phyloP scores from a whole-genome alignment of 2,797 vertebrate species.

The Lacerta agilis region DNA sequence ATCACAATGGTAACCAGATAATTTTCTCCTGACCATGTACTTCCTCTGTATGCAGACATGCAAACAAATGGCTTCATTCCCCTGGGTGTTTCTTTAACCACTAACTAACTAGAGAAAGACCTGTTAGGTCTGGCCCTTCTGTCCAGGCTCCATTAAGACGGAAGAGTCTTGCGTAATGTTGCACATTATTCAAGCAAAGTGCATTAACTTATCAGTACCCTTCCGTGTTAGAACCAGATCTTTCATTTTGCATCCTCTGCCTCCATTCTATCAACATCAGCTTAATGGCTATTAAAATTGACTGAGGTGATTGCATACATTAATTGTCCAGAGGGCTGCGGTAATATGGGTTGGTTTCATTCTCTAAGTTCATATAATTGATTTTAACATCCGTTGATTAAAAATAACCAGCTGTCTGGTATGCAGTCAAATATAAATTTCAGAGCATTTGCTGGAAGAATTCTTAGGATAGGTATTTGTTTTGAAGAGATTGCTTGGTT shows the following conservation, averaged over 20 bases:
- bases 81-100: background rate
- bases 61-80: background rate
- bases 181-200: background rate
- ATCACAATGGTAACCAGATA: background rate
- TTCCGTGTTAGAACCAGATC: background rate
- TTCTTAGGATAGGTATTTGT: background rate
- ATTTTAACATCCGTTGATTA: constrained; percentile 34
- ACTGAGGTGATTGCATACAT: background rate
- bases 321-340: constrained; percentile 21
- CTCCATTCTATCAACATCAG: background rate
- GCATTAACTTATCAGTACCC: constrained; percentile 11
- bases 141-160: background rate
- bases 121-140: background rate
- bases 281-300: constrained; percentile 39
- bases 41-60: background rate
- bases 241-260: background rate
- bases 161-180: background rate
- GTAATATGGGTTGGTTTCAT: background rate
- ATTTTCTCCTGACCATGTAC: background rate
- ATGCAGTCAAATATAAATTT: background rate
- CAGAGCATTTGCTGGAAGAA: background rate
- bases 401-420: constrained; percentile 31
- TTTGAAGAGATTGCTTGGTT: background rate
- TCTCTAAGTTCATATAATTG: constrained; percentile 31
- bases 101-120: constrained; percentile 2